Evolutionary conservation across 2,113 vertebrate genomes (phyloP), one percentile per base, ranked within the genome.

Genomic region (Sigmodon hispidus): DNA sequence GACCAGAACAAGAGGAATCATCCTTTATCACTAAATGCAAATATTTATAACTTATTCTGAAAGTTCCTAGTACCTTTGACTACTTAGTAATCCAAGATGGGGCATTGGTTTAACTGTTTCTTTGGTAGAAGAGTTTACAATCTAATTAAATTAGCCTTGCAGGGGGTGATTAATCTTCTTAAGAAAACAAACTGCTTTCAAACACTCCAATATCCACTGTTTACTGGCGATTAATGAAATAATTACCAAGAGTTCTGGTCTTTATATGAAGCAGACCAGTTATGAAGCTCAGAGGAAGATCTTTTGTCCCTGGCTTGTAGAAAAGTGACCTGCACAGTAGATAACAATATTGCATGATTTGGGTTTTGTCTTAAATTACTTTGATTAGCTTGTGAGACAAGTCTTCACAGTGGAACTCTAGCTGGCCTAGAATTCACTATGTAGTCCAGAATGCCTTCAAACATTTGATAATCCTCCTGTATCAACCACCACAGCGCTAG

Each of bases 111-210:
- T 91, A 96, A 95, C 91, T 96, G 88, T 79, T 92, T 43, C 80
- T 96, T 76, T 96, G 26, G 73, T 92, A n/a, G 79, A 90, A 93
- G 92, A 95, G 67, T 94, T 96, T 95, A 95, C 80, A 95, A 94
- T 96, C 93, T 96, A 97, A 97, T 97, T 98, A 97, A 96, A 93
- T 96, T 88, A 93, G 80, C 96, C 95, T 97, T 96, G 95, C 90
- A 95, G 97, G 97, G 97, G 97, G 97, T 97, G 94, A 97, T 97
- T 97, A 97, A 97, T 96, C 95, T 93, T 88, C 96, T 96, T 97
- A 96, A 95, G 96, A 95, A 97, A 97, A 97, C 95, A 97, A 97
- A 97, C 90, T 88, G 90, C 94, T 97, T 95, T 97, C 96, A 97
- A 95, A 95, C 91, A 97, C 96, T 97, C 87, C 84, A 95, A 93